Evolutionary conservation across 2,113 vertebrate genomes (phyloP), one percentile per base, ranked within the genome.

Genomic region (Ptilonorhynchus violaceus): DNA sequence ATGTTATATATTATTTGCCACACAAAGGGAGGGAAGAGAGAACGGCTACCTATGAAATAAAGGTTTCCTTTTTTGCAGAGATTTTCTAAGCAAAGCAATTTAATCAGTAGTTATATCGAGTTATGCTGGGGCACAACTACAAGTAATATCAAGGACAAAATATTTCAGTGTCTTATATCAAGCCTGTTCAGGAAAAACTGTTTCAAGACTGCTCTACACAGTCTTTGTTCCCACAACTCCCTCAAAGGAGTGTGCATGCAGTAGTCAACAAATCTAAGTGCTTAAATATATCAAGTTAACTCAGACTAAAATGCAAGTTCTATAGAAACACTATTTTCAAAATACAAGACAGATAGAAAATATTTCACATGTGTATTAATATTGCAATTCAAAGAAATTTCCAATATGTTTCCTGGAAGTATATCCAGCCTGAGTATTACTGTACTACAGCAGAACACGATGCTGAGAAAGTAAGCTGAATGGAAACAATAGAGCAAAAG

Each of bases 41-140:
- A 53, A 47, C 46, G 28, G 50, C 60, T 66, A 30, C 41, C 20
- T 67, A 11, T 58, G n/a, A 74, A 86, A 84, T 30, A 53, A 11
- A 66, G 9, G 14, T 68, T 42, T 49, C 0, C 9, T 39, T 75
- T 46, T 39, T 17, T 6, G 7, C 18, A 24, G 47, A 28, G 1
- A 44, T 81, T 64, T 91, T 59, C 30, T 89, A 44, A 91, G 37
- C 53, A 83, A 72, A 73, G 20, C 17, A 80, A 68, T 95, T 88
- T 31, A 83, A 76, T 59, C 46, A 27, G 31, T 55, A 62, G 7
- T 53, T 73, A 37, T 8, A 66, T n/a, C 3, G 19, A 58, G 37
- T 85, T 88, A 53, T 50, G 37, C 22, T 41, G 35, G 6, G 3
- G 3, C 50, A 50, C 82, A 42, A 37, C 30, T 94, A 58, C 44